Percentiles rank a stretch among this genome's conserved stretches.
These are phyloP conservation scores for Neostethus bicornis DNA, from an alignment of 2,797 vertebrate species.

Conservation along the genomic window DNA sequence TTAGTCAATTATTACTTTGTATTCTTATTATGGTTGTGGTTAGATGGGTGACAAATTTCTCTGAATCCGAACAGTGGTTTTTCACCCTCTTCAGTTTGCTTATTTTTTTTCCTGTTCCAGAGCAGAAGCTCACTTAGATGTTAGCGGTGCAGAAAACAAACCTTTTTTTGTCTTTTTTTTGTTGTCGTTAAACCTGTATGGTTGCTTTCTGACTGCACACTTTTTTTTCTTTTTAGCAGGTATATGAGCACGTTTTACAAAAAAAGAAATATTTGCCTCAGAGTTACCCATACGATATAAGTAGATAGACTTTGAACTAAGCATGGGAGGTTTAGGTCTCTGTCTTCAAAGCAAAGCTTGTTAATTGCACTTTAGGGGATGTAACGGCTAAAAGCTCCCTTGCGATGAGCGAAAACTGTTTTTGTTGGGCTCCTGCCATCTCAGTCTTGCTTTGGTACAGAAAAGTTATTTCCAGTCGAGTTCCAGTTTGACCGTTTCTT, in stretches of 20 bases:
- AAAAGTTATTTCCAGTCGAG: constrained; percentile 11
- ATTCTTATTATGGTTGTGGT: constrained; percentile 23
- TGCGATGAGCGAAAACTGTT: constrained; percentile 31
- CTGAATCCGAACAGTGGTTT: neutral
- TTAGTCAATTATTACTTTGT: constrained; percentile 21
- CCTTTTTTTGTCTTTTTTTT: too few species aligned
- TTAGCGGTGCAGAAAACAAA: too few species aligned
- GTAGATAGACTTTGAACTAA: neutral
- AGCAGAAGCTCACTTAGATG: neutral
- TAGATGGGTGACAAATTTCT: constrained; percentile 23
- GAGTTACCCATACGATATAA: too few species aligned
- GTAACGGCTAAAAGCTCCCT: constrained; percentile 19
- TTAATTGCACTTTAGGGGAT: constrained; percentile 20
- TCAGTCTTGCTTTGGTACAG: constrained; percentile 11
- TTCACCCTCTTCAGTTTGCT: neutral
- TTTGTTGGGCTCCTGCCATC: constrained; percentile 38
- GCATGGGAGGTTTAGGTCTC: neutral
- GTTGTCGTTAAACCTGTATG: neutral
- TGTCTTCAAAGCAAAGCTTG: constrained; percentile 4
- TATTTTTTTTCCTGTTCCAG: neutral
- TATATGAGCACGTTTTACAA: too few species aligned
- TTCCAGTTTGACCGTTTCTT: constrained; percentile 7
- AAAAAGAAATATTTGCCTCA: too few species aligned
- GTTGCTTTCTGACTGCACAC: neutral
- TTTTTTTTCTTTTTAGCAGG: accelerated